phyloP scores from a whole-genome alignment of 2,113 vertebrate species.

The Brachirus orientalis region DNA sequence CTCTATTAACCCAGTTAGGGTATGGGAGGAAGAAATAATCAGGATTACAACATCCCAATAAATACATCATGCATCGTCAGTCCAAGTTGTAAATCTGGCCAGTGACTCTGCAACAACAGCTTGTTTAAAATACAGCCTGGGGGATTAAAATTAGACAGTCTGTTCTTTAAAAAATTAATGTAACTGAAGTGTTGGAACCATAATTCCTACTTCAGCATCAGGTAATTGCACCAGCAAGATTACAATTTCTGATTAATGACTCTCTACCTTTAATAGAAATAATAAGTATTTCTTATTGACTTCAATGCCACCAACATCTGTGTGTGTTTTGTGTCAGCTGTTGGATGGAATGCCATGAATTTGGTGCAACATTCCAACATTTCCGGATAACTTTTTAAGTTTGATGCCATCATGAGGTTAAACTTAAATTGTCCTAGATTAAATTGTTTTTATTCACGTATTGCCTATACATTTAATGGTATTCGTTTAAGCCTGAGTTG shows the following conservation, averaged over 20 bases:
- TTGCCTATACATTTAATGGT: no score
- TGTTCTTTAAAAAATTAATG: conserved; percentile 35
- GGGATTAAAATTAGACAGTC: conserved; percentile 20
- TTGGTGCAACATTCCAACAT: background rate
- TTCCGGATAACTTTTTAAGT: background rate
- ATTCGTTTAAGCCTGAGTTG: no score
- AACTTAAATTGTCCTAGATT: background rate
- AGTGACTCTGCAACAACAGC: conserved; percentile 29
- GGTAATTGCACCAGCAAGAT: conserved; percentile 14
- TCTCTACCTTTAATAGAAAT: background rate
- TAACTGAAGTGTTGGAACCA: conserved; percentile 5
- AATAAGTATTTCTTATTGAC: background rate
- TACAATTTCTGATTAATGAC: background rate
- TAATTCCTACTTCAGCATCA: background rate
- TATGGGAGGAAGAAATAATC: background rate
- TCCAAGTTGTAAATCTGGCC: conserved; percentile 30
- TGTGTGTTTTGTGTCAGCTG: background rate
- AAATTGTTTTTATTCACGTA: no score
- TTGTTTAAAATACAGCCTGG: conserved; percentile 30
- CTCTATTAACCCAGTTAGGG: background rate
- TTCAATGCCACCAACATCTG: background rate
- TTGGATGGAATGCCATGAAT: background rate
- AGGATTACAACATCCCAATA: background rate
- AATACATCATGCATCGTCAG: conserved; percentile 1
- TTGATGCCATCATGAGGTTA: background rate